phyloP scores from a whole-genome alignment of 2,888 invertebrate genomes.

The Drosophila prostipennis region DNA sequence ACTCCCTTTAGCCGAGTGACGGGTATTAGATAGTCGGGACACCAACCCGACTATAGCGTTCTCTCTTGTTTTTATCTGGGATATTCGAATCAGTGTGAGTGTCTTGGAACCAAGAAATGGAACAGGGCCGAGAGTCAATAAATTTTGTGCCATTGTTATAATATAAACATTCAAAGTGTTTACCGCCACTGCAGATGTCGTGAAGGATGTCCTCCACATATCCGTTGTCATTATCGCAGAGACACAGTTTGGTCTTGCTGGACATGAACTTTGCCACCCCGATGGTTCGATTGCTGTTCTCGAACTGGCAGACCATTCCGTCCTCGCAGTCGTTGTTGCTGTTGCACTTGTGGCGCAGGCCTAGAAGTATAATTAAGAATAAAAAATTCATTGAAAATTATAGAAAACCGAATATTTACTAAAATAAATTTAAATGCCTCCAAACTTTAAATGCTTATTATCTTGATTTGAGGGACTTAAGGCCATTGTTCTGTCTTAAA shows the following conservation, averaged over 20 bases:
- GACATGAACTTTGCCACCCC: conserved; percentile 84
- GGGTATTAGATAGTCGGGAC: too few relatives aligned
- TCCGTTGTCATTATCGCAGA: conserved; percentile 87
- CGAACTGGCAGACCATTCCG: conserved; percentile 86
- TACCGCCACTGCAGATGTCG: conserved; percentile 87
- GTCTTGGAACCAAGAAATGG: too few relatives aligned
- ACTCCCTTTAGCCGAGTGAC: too few relatives aligned
- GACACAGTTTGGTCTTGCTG: conserved; percentile 86
- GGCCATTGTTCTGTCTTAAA: too few relatives aligned
- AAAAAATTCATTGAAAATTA: background rate
- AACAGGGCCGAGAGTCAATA: too few relatives aligned
- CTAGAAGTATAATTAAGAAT: conserved; percentile 52
- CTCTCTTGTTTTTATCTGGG: too few relatives aligned
- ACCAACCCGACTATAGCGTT: too few relatives aligned
- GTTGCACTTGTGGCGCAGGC: conserved; percentile 86
- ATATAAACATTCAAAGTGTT: background rate
- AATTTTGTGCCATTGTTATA: too few relatives aligned
- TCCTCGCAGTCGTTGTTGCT: conserved; percentile 88
- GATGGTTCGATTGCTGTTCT: conserved; percentile 85
- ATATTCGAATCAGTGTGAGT: too few relatives aligned
- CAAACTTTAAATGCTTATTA: too few relatives aligned
- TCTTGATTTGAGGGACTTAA: too few relatives aligned
- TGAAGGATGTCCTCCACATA: conserved; percentile 86
- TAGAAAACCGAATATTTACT: background rate
- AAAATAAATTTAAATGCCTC: too few relatives aligned